Base-by-base conservation (phyloP, 2,888 invertebrate genomes). In the Oscheius sp. region DNA sequence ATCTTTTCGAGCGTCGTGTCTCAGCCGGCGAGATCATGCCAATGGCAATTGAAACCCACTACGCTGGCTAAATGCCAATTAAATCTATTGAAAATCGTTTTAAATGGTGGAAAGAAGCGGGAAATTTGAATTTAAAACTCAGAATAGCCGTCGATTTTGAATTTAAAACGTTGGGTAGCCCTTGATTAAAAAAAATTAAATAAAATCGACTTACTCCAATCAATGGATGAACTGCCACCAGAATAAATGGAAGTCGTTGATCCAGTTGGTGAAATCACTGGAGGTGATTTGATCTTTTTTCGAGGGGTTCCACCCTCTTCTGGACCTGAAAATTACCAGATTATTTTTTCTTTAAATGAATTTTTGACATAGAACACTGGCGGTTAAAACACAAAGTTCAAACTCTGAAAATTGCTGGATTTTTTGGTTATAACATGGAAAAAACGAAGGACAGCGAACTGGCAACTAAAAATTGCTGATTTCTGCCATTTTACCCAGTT, bases 231-330 rank as follows among this genome's bases (percentile, higher is more conserved):
- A 74, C 84, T 84, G 55, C 86, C 86, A 29, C 88, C 88, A 70
- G 87, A 87, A 81, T 87, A 88, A 59, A 88, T 75, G 70, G 83
- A 83, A 35, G 85, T 82, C 23, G 88, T 87, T 9, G 86, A 87
- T 56, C 84, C 88, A 23, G 88, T 88, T 18, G 88, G 88, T 18
- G 88, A 89, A 58, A 88, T 88, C 73, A 84, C 87, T 64, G 88
- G 88, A 35, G 88, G 88, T 43, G 86, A 87, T 72, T 88, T 88
- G 76, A 88, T 83, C 82, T 89, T 88, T 75, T 88, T 88, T 59
- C 87, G 78, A 16, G 88, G 88, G 23, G 88, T 87, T 46, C 88
- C 88, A 63, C 88, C 88, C 76, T 88, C 88, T 77, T 88, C 88
- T 45, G 86, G 85, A 76, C 87, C 88, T 88, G 70, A 55, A 88